A percentile compares a stretch with the other conserved stretches of the same genome.
Conservation (phyloP, 2,797 vertebrate species). For the Xyrichtys novacula region DNA sequence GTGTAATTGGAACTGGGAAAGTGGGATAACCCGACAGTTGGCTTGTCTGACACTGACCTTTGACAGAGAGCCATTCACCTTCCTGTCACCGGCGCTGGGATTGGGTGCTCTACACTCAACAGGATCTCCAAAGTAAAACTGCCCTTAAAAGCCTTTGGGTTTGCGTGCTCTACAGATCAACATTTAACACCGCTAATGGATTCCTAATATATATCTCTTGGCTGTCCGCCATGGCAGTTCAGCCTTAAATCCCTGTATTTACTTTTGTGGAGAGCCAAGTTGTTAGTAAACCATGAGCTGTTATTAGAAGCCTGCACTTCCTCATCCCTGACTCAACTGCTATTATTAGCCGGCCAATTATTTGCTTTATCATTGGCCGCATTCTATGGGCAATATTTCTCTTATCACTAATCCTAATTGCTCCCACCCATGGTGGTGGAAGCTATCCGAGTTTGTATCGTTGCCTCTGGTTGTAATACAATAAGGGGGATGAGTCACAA, state of each 20-base stretch:
- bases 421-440: constrained; percentile 61
- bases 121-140: constrained; percentile 38
- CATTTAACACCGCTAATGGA: constrained; percentile 76
- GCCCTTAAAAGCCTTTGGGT: constrained; percentile 43
- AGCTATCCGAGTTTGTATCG: constrained; percentile 63
- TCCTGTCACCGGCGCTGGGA: constrained; percentile 38
- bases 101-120: constrained; percentile 4
- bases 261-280: constrained; percentile 68
- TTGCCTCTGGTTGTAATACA: constrained; percentile 71
- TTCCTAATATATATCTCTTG: constrained; percentile 72
- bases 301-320: constrained; percentile 77
- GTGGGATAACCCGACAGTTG: constrained; percentile 50
- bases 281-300: constrained; percentile 75
- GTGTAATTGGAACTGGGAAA: constrained; percentile 41
- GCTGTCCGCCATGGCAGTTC: constrained; percentile 53
- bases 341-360: constrained; percentile 80
- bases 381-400: constrained; percentile 76
- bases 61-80: constrained; percentile 50
- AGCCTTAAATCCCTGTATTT: constrained; percentile 72
- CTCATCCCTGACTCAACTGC: constrained; percentile 59
- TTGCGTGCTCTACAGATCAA: constrained; percentile 66
- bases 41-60: constrained; percentile 41
- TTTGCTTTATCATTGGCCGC: constrained; percentile 72
- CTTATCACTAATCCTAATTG: constrained; percentile 75
- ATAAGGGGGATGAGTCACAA: constrained; percentile 74